Conservation (phyloP, 2,888 invertebrate species). For the Lycia hirtaria region DNA sequence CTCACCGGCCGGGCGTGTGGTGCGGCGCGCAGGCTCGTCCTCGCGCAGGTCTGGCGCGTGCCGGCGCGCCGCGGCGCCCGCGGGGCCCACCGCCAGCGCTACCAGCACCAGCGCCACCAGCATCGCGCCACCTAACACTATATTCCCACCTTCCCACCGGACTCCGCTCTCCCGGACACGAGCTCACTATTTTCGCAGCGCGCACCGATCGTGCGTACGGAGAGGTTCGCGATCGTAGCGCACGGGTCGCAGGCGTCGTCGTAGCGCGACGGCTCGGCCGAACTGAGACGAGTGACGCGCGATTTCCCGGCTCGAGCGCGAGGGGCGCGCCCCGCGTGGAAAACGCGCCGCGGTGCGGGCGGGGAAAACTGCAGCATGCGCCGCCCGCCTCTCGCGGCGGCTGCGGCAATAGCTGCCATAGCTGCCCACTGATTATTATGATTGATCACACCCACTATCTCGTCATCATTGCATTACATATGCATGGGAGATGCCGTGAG, state of each 20-base stretch:
- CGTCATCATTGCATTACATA: constrained; percentile 20
- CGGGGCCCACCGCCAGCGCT: constrained; percentile 66
- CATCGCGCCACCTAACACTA: constrained; percentile 67
- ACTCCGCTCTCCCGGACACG: constrained; percentile 70
- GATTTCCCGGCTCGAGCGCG: constrained; percentile 79
- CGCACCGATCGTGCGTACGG: constrained; percentile 57
- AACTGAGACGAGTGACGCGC: constrained; percentile 78
- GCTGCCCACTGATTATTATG: constrained; percentile 36
- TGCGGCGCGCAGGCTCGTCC: constrained; percentile 78
- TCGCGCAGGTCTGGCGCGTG: constrained; percentile 67
- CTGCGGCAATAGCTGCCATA: constrained; percentile 33
- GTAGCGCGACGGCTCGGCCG: constrained; percentile 78
- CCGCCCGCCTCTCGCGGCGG: constrained; percentile 58
- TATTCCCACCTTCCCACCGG: constrained; percentile 61
- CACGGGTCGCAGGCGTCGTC: constrained; percentile 66
- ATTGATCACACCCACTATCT: constrained; percentile 30
- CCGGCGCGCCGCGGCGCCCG: constrained; percentile 84
- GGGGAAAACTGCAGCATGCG: constrained; percentile 75
- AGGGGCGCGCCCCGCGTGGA: constrained; percentile 81
- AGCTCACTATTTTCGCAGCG: constrained; percentile 81
- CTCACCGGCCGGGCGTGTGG: constrained; percentile 89
- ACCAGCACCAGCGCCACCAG: constrained; percentile 76
- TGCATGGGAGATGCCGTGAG: constrained; percentile 9
- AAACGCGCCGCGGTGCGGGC: constrained; percentile 77
- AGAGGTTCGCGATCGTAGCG: constrained; percentile 62